Evolutionary conservation across 2,888 invertebrate genomes (phyloP).

Genomic region (Nasonovia ribisnigri): DNA sequence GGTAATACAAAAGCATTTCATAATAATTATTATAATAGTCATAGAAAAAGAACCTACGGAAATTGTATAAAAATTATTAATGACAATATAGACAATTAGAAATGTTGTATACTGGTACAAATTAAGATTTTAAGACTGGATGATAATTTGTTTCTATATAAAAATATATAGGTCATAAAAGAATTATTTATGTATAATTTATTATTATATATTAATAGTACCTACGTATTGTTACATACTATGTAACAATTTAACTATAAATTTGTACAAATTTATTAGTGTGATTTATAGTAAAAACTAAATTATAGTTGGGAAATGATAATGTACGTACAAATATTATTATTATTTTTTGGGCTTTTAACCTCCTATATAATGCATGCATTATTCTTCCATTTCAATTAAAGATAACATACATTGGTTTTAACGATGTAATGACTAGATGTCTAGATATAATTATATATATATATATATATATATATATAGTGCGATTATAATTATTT

Average conservation of each 20-base stretch:
- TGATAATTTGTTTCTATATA: no score
- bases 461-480: no score
- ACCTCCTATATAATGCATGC: neutral
- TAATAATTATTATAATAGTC: neutral
- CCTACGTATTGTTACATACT: no score
- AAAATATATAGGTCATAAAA: neutral
- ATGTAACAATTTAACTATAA: neutral
- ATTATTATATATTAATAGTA: neutral
- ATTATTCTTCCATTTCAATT: neutral
- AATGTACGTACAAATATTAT: neutral
- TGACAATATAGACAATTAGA: neutral
- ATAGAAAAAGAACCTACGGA: neutral
- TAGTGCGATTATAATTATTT: constrained; percentile 7
- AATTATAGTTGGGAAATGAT: neutral
- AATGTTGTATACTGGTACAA: neutral
- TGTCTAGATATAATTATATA: neutral
- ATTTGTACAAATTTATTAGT: neutral
- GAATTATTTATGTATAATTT: neutral
- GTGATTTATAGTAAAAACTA: neutral
- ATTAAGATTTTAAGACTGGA: neutral
- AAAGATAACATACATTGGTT: neutral
- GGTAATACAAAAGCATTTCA: no score
- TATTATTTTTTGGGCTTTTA: neutral
- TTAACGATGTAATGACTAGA: neutral
- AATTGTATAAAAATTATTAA: neutral